These are phyloP conservation scores for Podarcis raffonei DNA, from an alignment of 2,113 vertebrate species.

Conservation along the genomic window DNA sequence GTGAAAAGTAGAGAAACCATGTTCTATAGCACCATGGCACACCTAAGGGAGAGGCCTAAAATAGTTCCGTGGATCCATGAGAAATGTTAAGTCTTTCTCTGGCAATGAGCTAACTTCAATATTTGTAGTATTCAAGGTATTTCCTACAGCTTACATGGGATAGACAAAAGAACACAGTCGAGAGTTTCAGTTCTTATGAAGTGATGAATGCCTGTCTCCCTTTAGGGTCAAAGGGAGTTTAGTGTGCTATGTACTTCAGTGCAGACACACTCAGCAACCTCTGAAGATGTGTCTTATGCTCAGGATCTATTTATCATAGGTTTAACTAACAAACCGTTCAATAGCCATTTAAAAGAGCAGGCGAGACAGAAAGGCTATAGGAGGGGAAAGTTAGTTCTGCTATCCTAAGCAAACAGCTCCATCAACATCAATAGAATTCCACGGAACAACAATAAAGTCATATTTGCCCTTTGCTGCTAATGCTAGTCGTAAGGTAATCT, in stretches of 20 bases:
- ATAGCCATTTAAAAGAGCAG: slow-evolving; percentile 6
- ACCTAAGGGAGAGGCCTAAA: accelerated
- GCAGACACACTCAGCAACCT: slow-evolving; percentile 15
- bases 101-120: slow-evolving; percentile 60
- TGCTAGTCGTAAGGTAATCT: neutral
- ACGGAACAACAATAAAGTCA: slow-evolving; percentile 23
- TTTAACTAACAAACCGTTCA: slow-evolving; percentile 2
- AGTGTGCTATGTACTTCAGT: slow-evolving; percentile 29
- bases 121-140: slow-evolving; percentile 63
- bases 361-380: neutral
- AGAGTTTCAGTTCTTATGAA: slow-evolving; percentile 37
- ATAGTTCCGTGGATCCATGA: slow-evolving; percentile 18
- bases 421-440: slow-evolving; percentile 10
- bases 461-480: slow-evolving; percentile 7
- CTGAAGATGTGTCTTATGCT: slow-evolving; percentile 28
- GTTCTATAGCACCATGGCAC: neutral
- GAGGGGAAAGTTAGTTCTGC: slow-evolving; percentile 5
- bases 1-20: neutral
- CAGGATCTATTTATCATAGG: slow-evolving; percentile 35
- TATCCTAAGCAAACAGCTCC: slow-evolving; percentile 3
- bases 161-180: slow-evolving; percentile 47
- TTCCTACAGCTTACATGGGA: slow-evolving; percentile 51
- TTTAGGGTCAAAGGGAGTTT: slow-evolving; percentile 50
- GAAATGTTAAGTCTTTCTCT: slow-evolving; percentile 19
- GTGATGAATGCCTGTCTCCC: slow-evolving; percentile 35